Evolutionary conservation across 1,140 invertebrate species (phyloP).

Genomic region (Orchesella cincta): DNA sequence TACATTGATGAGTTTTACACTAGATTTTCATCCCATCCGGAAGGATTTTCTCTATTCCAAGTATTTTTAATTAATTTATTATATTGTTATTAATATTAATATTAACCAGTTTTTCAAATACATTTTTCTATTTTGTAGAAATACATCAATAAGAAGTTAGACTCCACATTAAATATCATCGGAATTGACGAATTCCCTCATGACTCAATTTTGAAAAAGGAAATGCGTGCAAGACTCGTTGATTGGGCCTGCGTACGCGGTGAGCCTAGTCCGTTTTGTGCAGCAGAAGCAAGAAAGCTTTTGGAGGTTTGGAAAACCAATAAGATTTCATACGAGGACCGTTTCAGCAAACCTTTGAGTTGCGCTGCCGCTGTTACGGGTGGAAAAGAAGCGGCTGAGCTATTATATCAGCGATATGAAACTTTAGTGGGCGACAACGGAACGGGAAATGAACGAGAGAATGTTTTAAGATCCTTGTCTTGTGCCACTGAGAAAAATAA

Average conservation of each 20-base stretch:
- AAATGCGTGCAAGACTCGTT: neutral
- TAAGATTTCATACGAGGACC: too few relatives aligned
- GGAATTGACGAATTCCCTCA: neutral
- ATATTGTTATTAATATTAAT: too few relatives aligned
- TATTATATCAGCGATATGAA: too few relatives aligned
- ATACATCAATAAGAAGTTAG: neutral
- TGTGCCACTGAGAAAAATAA: too few relatives aligned
- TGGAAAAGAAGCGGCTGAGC: neutral
- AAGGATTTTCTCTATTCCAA: neutral
- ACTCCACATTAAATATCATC: neutral
- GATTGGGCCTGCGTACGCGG: constrained; percentile 17
- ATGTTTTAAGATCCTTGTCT: too few relatives aligned
- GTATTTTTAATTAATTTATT: neutral
- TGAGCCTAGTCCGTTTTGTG: neutral
- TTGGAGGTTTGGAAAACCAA: neutral
- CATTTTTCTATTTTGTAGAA: neutral
- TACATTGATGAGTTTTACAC: neutral
- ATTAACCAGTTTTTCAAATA: too few relatives aligned
- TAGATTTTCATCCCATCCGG: neutral
- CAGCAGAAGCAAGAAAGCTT: neutral
- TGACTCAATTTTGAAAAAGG: too few relatives aligned
- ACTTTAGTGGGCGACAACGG: too few relatives aligned
- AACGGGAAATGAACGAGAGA: too few relatives aligned
- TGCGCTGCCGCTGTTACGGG: constrained; percentile 1
- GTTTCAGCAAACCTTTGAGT: neutral